Evolutionary conservation across 2,113 vertebrate genomes (phyloP), one percentile per base, ranked within the genome.

Genomic region (Illadopsis cleaveri): DNA sequence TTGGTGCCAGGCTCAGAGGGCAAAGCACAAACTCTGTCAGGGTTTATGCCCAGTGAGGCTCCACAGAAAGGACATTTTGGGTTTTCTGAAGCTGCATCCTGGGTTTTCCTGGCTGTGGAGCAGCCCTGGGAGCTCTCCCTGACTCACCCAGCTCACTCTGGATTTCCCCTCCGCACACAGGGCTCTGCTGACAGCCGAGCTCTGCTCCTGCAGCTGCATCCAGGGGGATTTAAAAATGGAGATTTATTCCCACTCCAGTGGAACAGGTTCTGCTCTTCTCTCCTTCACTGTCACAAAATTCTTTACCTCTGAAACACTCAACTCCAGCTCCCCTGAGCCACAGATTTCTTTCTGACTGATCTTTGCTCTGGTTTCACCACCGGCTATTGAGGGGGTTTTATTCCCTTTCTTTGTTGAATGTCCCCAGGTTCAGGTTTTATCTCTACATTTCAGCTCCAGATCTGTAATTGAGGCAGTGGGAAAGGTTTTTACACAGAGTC

Each of bases 21-120:
- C 12, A 11, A 14, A 6, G 10, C 45, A 22, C 19, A 8, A 40
- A 11, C 13, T 22, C 48, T 11, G 2, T 1, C 5, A 15, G 33
- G 33, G 54, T 21, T 42, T 40, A 7, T 40, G 31, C 57, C 57
- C 2, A 7, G 44, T 12, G 58, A 40, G 27, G 47, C 75, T n/a
- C 21, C 47, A 9, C 45, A 57, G 23, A 53, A 57, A 47, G 8
- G 22, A 50, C 20, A 3, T 11, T 77, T 7, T 5, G 14, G 18
- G 2, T 15, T 64, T 62, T 48, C 13, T 6, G 38, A n/a, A 51
- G 91, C 27, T 25, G 27, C 30, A 23, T 9, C 35, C 27, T 24
- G 33, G 31, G 2, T 18, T n/a, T 20, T 20, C 30, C 47, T 4
- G 0, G 5, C 27, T 4, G 23, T 16, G 42, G 47, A 33, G 25